phyloP scores from a whole-genome alignment of 1,140 invertebrate genomes.

The Augochlora pura region DNA sequence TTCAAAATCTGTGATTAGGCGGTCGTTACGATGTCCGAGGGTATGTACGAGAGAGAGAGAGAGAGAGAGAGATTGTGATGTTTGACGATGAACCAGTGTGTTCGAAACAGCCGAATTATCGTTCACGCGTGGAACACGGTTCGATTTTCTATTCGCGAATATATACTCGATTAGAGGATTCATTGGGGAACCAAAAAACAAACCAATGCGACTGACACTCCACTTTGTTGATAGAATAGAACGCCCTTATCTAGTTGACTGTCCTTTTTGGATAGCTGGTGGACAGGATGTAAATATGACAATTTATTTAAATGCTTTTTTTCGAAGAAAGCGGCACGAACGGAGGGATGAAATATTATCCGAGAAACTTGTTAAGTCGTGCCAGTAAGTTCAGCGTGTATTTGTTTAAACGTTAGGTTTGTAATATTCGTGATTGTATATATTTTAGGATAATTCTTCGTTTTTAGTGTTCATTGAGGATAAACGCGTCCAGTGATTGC shows the following conservation, averaged over 20 bases:
- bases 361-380: not conserved
- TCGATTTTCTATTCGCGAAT: not conserved
- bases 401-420: not conserved
- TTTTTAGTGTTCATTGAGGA: not conserved
- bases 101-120: not conserved
- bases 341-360: too few relatives aligned
- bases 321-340: too few relatives aligned
- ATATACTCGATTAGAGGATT: not conserved
- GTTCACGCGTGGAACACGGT: not conserved
- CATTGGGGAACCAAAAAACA: not conserved
- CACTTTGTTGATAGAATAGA: not conserved
- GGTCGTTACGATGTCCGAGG: not conserved
- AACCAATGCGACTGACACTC: not conserved
- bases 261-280: not conserved
- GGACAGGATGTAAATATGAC: not conserved
- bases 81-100: not conserved
- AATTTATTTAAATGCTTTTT: not conserved
- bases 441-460: not conserved
- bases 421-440: not conserved
- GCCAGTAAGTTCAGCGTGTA: not conserved
- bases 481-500: constrained; percentile 13
- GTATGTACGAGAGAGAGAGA: not conserved
- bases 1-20: not conserved
- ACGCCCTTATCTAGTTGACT: not conserved
- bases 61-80: too few relatives aligned